phyloP scores from a whole-genome alignment of 2,888 invertebrate genomes.

The Agrilus biguttatus region DNA sequence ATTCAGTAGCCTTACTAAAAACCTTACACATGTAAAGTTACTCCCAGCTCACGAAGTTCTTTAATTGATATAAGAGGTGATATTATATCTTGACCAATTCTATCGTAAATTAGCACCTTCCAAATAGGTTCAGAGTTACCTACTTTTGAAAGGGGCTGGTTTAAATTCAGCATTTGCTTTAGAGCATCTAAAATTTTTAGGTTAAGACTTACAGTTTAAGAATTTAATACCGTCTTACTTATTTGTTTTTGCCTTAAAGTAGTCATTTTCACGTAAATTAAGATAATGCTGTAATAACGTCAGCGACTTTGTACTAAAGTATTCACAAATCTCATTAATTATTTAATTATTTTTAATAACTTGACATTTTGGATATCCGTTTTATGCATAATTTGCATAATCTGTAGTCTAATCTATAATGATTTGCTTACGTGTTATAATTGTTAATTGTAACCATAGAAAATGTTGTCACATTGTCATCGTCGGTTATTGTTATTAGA shows the following conservation, averaged over 20 bases:
- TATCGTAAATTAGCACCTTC: slow-evolving; percentile 94
- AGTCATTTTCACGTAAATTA: slow-evolving; percentile 34
- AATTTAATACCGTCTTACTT: slow-evolving; percentile 33
- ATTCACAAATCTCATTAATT: too few relatives aligned
- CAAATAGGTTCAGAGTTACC: slow-evolving; percentile 78
- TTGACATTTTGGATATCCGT: too few relatives aligned
- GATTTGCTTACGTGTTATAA: too few relatives aligned
- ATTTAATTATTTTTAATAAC: too few relatives aligned
- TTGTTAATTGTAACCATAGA: too few relatives aligned
- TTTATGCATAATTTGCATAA: too few relatives aligned
- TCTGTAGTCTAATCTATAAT: too few relatives aligned
- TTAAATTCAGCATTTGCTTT: slow-evolving; percentile 91
- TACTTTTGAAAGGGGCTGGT: slow-evolving; percentile 62
- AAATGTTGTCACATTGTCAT: too few relatives aligned
- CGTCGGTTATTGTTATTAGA: too few relatives aligned
- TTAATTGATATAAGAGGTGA: slow-evolving; percentile 92
- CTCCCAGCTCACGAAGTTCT: slow-evolving; percentile 88
- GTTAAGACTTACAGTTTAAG: slow-evolving; percentile 8
- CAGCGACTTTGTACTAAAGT: too few relatives aligned
- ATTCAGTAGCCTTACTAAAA: slow-evolving; percentile 4
- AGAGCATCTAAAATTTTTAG: slow-evolving; percentile 57
- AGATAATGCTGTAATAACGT: too few relatives aligned
- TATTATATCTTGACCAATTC: slow-evolving; percentile 94
- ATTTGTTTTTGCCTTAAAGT: slow-evolving; percentile 58
- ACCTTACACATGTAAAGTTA: slow-evolving; percentile 92